phyloP scores from a whole-genome alignment of 2,888 invertebrate species.

The Rhabditoides inermis region DNA sequence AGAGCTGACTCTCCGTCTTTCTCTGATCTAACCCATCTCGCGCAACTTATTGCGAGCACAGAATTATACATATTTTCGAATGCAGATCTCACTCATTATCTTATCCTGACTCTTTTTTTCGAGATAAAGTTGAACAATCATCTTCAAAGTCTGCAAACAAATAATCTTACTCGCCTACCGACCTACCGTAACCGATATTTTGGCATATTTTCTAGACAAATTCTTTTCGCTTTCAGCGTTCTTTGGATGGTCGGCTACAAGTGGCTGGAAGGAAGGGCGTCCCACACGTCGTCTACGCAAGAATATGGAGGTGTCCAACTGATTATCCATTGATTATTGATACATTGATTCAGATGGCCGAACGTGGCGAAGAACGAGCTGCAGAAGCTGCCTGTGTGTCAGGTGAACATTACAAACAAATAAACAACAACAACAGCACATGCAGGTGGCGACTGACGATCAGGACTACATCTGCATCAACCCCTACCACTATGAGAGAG shows the following conservation, averaged over 20 bases:
- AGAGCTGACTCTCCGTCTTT: too few species aligned
- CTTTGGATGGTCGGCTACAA: slow-evolving; percentile 91
- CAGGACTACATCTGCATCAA: slow-evolving; percentile 98
- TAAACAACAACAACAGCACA: not conserved
- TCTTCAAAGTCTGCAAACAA: too few species aligned
- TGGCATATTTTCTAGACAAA: too few species aligned
- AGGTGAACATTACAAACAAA: not conserved
- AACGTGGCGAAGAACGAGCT: slow-evolving; percentile 97
- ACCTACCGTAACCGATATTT: too few species aligned
- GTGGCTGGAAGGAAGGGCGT: slow-evolving; percentile 98
- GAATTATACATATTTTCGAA: too few species aligned
- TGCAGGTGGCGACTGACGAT: slow-evolving; percentile 68
- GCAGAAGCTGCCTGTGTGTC: slow-evolving; percentile 29
- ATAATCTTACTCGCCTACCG: too few species aligned
- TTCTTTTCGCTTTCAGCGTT: slow-evolving; percentile 76
- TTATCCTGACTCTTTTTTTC: too few species aligned
- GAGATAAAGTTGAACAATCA: too few species aligned
- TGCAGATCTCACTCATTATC: too few species aligned
- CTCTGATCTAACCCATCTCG: too few species aligned
- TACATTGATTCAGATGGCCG: slow-evolving; percentile 77
- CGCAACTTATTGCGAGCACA: too few species aligned
- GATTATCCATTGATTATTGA: slow-evolving; percentile 62
- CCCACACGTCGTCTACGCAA: slow-evolving; percentile 96
- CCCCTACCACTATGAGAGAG: slow-evolving; percentile 97
- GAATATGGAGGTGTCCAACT: slow-evolving; percentile 97